phyloP scores from a whole-genome alignment of 2,113 vertebrate species.

The Festucalex cinctus region DNA sequence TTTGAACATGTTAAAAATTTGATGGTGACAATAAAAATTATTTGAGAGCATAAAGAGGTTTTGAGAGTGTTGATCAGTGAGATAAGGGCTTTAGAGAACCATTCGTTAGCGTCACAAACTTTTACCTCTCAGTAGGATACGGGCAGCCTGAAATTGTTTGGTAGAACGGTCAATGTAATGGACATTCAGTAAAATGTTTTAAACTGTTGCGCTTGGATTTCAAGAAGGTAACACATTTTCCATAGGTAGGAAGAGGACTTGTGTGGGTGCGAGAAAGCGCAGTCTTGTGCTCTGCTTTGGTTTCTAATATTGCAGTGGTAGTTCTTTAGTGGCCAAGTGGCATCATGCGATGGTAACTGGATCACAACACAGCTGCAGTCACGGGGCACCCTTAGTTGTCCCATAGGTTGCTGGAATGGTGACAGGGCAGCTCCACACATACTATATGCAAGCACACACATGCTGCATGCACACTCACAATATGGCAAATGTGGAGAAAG shows the following conservation, averaged over 20 bases:
- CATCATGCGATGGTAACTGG: slow-evolving; percentile 67
- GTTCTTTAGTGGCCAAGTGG: slow-evolving; percentile 63
- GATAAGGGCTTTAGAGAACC: no score
- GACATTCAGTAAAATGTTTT: neutral
- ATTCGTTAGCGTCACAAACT: neutral
- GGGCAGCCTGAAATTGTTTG: neutral
- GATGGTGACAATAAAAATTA: no score
- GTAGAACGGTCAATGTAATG: neutral
- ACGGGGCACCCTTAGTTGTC: slow-evolving; percentile 49
- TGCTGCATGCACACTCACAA: slow-evolving; percentile 25
- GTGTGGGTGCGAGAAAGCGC: slow-evolving; percentile 45
- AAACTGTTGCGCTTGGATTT: slow-evolving; percentile 1
- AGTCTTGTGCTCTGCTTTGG: slow-evolving; percentile 51
- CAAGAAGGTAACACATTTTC: slow-evolving; percentile 22
- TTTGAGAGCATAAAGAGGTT: no score
- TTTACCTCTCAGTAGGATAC: no score
- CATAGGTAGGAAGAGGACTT: slow-evolving; percentile 17
- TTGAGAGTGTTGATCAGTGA: no score
- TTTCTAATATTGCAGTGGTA: slow-evolving; percentile 72
- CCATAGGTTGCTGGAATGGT: slow-evolving; percentile 60
- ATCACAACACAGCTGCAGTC: slow-evolving; percentile 66
- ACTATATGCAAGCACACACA: slow-evolving; percentile 29
- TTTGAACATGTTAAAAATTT: no score
- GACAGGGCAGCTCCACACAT: slow-evolving; percentile 38
- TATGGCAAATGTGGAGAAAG: slow-evolving; percentile 50